Base-by-base conservation (phyloP, 92 coral and sea anemone species). In the Porites rus region DNA sequence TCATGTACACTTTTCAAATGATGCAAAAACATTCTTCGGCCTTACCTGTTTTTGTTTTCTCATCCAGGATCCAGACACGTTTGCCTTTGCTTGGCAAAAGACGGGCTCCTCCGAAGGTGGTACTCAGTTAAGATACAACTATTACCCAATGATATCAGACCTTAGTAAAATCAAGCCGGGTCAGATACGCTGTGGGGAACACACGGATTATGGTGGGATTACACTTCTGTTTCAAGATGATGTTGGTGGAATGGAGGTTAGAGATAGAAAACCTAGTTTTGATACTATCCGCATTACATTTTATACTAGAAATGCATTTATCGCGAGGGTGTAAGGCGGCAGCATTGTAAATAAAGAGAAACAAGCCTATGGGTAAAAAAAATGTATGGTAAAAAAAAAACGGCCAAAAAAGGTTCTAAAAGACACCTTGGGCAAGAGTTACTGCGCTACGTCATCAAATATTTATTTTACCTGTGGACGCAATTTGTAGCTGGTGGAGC, bases 171-270 rank as follows among this genome's bases (percentile, higher is more conserved):
- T 94, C 50, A 94, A 94, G 74, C 93, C 90, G 19, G 85, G 85
- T 7, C 97, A 94, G 86, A 68, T 94, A 13, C 97, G 97, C 69
- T 94, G 97, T 84, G 94, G 94, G 18, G 97, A 94, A 46, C 97
- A 94, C 81, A 94, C 94, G 24, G 97, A 94, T 84, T 94, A 94
- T 89, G 97, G 97, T 16, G 97, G 81, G 25, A 81, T 94, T 16
- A 88, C 97, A 3, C 83, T 94, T 7, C 88, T 94, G 60, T 88
- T 91, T 77, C 97, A 94, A 78, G 97, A 94, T 84, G 88, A 85
- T 22, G 75, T 88, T 71, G 97, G 94, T 19, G 95, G 95, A 51
- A 71, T 94, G 2, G 93, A 94, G 95, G 97, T 94, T 6, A 13
- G 84, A 2, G 0, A 67, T 12, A 20, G 31, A 20, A n/a, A 19